Base-by-base conservation (phyloP, 2,113 vertebrate species). In the Ptilonorhynchus violaceus region DNA sequence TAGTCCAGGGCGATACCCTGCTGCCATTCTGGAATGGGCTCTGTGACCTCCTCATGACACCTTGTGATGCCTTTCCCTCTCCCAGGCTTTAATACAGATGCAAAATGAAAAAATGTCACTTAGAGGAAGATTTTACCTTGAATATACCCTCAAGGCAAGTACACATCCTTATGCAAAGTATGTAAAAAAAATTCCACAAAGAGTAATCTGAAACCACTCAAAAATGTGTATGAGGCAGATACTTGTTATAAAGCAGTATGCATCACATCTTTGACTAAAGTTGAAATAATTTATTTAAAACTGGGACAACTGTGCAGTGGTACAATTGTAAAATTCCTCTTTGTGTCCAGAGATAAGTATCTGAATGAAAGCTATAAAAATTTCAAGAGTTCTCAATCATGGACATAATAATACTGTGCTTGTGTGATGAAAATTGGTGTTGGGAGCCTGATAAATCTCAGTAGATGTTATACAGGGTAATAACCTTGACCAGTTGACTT, bases 271-370 rank as follows among this genome's bases (percentile, higher is more conserved):
- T 76, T 46, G 17, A 31, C 39, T 60, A 23, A 91, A 94, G 28
- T 52, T 42, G 58, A 94, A 93, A 86, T 82, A 74, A 72, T 81
- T 90, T 91, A n/a, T 92, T 88, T 92, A 18, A 89, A 93, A 73
- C 46, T 59, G n/a, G 37, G 28, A 46, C n/a, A 76, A 41, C 60
- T 47, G 15, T 62, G 28, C 27, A 68, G 47, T 21, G 13, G 37
- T 74, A 60, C 41, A 91, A 68, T 76, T 76, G 53, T 49, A 88
- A 92, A 90, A 92, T 91, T 83, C 83, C 13, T 89, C 76, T 78
- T 83, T 96, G 56, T 92, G 77, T 87, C 72, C 75, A n/a, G 67
- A 91, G 84, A 88, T 85, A 90, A 69, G 39, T 77, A 81, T 91
- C 70, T 83, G 77, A 95, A 44, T 89, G 72, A 96, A 88, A 95